Evolutionary conservation across 2,888 invertebrate species (phyloP), one percentile per base, ranked within the genome.

Genomic region (Suillia variegata): DNA sequence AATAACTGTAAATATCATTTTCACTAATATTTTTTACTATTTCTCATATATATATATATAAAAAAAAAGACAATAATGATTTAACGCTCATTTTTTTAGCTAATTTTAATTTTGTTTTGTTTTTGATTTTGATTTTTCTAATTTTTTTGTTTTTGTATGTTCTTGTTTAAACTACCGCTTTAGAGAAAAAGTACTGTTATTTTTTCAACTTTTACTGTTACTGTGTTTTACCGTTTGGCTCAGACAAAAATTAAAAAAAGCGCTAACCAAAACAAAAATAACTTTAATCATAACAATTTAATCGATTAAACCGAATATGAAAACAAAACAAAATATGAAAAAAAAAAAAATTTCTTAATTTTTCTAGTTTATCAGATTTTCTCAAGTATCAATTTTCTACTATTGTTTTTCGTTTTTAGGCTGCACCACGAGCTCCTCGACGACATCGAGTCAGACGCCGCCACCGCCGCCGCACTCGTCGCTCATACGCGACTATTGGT

Each of bases 401-500:
- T 56, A 48, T 48, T 56, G 15, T 47, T 15, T 20, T 38, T 24
- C 34, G 49, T 13, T 69, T 69, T 56, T 69, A 67, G 71, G 70
- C 68, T 71, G 70, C 61, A 65, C 68, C 21, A 67, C 69, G 62
- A 77, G 77, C 71, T 77, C 76, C 63, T 74, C 78, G 55, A 76
- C 77, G 58, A 71, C 75, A 67, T 75, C 79, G 62, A 77, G 75
- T 68, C 78, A 77, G 67, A 80, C 79, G 55, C 77, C 77, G 45
- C 80, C 80, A 58, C 76, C 74, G 34, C 70, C 77, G 52, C 70
- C 24, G 67, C 77, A 65, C 77, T 77, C 77, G 34, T 73, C 80
- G 38, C 65, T 80, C 62, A 76, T 80, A 62, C 76, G 81, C 64
- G 82, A 82, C 68, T 81, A 81, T 73, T 82, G 82, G 81, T 82